Conservation (phyloP, 2,888 invertebrate species). For the Sympetrum striolatum region DNA sequence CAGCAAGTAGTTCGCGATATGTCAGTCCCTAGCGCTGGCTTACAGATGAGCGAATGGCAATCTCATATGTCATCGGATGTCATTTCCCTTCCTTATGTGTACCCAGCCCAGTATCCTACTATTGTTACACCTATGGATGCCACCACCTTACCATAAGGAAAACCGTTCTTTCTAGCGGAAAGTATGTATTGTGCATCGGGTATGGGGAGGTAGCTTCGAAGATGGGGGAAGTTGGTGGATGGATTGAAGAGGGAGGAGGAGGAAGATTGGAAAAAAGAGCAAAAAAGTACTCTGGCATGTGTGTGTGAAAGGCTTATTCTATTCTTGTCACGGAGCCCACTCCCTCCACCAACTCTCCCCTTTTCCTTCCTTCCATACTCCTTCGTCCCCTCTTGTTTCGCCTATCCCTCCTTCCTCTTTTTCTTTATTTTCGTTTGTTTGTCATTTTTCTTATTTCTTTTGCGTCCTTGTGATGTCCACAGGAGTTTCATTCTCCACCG, state of each 20-base stretch:
- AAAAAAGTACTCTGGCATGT: conserved; percentile 6
- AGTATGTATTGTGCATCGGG: not conserved
- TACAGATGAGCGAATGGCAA: no score
- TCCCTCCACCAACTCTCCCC: not conserved
- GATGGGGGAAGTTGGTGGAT: conserved; percentile 14
- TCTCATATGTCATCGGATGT: not conserved
- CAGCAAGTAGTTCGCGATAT: no score
- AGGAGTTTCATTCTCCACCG: not conserved
- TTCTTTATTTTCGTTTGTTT: not conserved
- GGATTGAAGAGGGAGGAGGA: not conserved
- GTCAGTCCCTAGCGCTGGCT: no score
- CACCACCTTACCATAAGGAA: not conserved
- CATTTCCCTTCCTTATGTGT: not conserved
- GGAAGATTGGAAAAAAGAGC: conserved; percentile 26
- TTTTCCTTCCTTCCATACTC: not conserved
- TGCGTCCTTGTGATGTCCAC: not conserved
- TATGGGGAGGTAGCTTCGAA: not conserved
- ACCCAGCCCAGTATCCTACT: not conserved
- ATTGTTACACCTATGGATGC: not conserved
- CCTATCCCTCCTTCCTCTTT: conserved; percentile 7
- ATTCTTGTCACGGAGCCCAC: conserved; percentile 34
- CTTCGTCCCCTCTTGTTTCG: conserved; percentile 31
- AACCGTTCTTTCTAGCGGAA: conserved; percentile 14
- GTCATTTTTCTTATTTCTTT: not conserved
- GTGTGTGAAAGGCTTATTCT: conserved; percentile 42